Evolutionary conservation across 1,140 invertebrate species (phyloP).

Genomic region (Macrobrachium nipponense): DNA sequence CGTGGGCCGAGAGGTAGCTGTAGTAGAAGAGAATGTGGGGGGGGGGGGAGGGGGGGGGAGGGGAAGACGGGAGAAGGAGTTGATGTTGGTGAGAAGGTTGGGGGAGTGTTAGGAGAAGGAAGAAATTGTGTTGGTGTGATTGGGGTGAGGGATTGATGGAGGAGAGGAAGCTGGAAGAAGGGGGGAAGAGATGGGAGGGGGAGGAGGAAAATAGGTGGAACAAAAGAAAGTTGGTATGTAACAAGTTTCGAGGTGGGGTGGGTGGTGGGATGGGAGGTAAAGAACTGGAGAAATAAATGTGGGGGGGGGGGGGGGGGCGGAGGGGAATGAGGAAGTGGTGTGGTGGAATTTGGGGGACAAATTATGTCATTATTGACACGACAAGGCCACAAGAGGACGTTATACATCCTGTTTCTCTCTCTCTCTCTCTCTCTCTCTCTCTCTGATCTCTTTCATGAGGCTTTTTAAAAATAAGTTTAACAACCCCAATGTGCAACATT

Average conservation of each 20-base stretch:
- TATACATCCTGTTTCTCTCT: slow-evolving; percentile 2
- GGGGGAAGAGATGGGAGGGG: too few species aligned
- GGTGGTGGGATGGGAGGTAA: not conserved
- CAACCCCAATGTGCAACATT: too few species aligned
- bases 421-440: not conserved
- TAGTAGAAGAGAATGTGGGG: not conserved
- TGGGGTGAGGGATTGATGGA: too few species aligned
- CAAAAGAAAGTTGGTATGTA: too few species aligned
- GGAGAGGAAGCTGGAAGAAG: not conserved
- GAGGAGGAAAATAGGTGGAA: too few species aligned
- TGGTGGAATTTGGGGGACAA: not conserved
- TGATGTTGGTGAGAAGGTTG: not conserved
- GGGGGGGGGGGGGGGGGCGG: too few species aligned
- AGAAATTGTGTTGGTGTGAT: too few species aligned
- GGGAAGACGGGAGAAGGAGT: not conserved
- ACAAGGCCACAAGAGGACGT: not conserved
- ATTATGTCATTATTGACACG: not conserved
- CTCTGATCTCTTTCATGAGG: not conserved
- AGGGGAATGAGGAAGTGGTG: not conserved
- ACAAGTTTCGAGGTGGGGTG: not conserved
- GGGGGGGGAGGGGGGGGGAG: not conserved
- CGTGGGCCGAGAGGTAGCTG: not conserved
- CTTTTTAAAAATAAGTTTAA: too few species aligned
- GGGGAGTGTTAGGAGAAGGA: not conserved
- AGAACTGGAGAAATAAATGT: not conserved